phyloP scores from a whole-genome alignment of 1,140 invertebrate genomes.

The Lepidurus packardi region DNA sequence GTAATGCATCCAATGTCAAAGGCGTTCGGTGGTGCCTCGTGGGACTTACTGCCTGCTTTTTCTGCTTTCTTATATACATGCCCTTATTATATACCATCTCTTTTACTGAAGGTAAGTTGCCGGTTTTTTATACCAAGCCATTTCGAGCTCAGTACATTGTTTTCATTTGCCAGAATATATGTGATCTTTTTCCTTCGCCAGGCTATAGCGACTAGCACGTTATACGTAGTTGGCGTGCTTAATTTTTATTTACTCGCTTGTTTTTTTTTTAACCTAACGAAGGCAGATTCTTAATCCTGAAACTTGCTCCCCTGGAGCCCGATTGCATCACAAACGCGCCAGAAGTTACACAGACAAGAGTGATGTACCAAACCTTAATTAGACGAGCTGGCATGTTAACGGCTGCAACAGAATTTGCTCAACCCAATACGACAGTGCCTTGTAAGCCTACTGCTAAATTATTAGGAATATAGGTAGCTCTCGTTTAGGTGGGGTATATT shows the following conservation, averaged over 20 bases:
- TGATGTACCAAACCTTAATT: not conserved
- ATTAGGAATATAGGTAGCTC: not conserved
- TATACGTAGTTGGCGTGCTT: too few species aligned
- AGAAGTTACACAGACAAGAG: not conserved
- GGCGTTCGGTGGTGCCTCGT: constrained; percentile 7
- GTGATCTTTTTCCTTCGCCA: too few species aligned
- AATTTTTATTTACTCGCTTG: not conserved
- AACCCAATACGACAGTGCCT: not conserved
- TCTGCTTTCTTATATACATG: constrained; percentile 6
- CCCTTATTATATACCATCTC: constrained; percentile 5
- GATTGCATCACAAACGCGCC: not conserved
- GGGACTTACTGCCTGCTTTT: constrained; percentile 18
- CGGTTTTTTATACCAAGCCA: too few species aligned
- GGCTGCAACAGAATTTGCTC: not conserved
- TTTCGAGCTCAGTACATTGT: not conserved
- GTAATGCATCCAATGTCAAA: not conserved
- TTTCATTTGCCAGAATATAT: not conserved
- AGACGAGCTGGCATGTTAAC: not conserved
- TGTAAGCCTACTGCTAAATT: not conserved
- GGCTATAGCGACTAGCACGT: too few species aligned
- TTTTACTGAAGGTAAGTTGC: not conserved
- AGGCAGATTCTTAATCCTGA: not conserved
- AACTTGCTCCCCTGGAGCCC: not conserved
- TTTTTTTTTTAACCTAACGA: not conserved
- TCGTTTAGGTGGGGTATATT: not conserved